These are phyloP conservation scores for Pagetopsis macropterus DNA, from an alignment of 2,797 vertebrate genomes.

Conservation along the genomic window DNA sequence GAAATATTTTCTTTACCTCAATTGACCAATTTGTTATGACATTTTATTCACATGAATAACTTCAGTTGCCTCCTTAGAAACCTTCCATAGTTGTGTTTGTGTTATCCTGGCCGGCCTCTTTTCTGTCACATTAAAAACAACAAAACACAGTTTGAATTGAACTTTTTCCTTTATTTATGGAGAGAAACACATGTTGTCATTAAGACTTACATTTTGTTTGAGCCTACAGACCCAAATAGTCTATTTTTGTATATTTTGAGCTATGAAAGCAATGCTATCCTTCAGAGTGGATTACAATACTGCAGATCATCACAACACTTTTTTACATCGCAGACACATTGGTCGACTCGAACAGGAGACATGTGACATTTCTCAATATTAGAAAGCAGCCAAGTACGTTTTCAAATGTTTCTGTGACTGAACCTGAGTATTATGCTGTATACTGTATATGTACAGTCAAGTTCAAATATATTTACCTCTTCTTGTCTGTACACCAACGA, in stretches of 20 bases:
- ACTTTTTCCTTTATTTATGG: conserved; percentile 83
- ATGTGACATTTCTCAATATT: conserved; percentile 64
- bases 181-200: conserved; percentile 94
- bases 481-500: conserved; percentile 28
- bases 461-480: conserved; percentile 45
- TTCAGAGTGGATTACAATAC: conserved; percentile 88
- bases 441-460: conserved; percentile 50
- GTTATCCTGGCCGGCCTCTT: neutral
- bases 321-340: conserved; percentile 73
- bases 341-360: conserved; percentile 65
- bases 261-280: conserved; percentile 89
- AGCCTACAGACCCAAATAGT: conserved; percentile 97
- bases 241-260: conserved; percentile 80
- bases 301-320: conserved; percentile 86
- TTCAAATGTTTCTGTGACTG: conserved; percentile 68
- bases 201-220: conserved; percentile 99
- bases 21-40: neutral
- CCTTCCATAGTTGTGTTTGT: neutral
- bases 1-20: neutral
- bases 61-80: neutral
- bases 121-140: conserved; percentile 11
- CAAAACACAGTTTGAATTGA: conserved; percentile 78
- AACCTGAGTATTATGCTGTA: conserved; percentile 77
- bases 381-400: conserved; percentile 70
- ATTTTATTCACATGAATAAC: neutral